Evolutionary conservation across 2,797 vertebrate species (phyloP).

Genomic region (Pterois miles): DNA sequence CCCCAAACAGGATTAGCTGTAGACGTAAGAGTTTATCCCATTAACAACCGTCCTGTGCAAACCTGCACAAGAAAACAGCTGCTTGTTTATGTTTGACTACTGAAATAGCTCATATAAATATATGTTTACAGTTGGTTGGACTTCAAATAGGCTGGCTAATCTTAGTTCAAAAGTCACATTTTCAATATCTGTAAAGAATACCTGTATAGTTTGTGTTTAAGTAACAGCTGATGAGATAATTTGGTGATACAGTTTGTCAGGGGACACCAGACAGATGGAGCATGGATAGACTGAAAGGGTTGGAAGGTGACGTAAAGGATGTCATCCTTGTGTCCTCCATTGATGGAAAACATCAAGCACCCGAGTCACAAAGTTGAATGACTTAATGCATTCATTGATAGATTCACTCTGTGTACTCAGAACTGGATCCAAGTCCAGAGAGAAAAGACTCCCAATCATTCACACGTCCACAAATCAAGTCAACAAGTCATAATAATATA

Average conservation of each 20-base stretch:
- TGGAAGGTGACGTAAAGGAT: slow-evolving; percentile 34
- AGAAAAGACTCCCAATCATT: no score
- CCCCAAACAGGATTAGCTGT: slow-evolving; percentile 65
- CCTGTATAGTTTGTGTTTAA: background rate
- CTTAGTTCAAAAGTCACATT: background rate
- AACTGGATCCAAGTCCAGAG: no score
- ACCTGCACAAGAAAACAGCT: slow-evolving; percentile 14
- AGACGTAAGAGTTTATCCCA: slow-evolving; percentile 64
- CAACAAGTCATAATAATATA: no score
- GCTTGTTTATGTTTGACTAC: background rate
- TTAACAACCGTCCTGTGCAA: slow-evolving; percentile 42
- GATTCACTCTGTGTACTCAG: no score
- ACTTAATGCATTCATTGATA: no score
- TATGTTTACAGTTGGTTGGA: background rate
- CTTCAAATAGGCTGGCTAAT: background rate
- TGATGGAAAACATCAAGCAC: slow-evolving; percentile 18
- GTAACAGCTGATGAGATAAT: background rate
- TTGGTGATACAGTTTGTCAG: background rate
- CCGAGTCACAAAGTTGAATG: background rate
- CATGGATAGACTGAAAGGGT: background rate
- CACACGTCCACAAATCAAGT: no score
- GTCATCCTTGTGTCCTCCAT: slow-evolving; percentile 26
- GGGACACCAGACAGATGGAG: slow-evolving; percentile 31
- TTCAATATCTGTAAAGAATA: background rate
- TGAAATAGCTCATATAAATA: background rate